Evolutionary conservation across 2,797 vertebrate species (phyloP).

Genomic region (Halcyon smyrnensis): DNA sequence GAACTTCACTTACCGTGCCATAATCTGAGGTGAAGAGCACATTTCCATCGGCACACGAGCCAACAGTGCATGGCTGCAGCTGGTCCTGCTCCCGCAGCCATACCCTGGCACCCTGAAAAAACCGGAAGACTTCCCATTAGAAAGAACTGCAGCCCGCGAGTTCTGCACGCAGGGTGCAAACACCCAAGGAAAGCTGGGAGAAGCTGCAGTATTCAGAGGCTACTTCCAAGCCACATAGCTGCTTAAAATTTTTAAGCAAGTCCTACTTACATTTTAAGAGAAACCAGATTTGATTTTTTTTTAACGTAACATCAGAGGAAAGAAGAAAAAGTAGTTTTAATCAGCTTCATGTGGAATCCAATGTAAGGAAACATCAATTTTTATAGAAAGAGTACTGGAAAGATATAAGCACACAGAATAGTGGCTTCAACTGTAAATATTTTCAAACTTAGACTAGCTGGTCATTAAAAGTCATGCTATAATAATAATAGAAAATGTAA

Average conservation of each 20-base stretch:
- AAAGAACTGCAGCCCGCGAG: conserved; percentile 32
- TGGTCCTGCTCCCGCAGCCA: conserved; percentile 88
- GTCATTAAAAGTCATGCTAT: conserved; percentile 21
- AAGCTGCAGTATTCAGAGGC: not conserved
- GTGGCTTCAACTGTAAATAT: not conserved
- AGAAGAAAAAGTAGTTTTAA: not conserved
- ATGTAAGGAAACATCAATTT: not conserved
- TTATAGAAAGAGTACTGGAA: not conserved
- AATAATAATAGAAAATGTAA: conserved; percentile 44
- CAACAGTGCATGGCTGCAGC: conserved; percentile 86
- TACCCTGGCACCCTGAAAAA: conserved; percentile 85
- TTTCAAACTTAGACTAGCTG: not conserved
- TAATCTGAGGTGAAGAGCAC: conserved; percentile 86
- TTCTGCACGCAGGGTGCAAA: not conserved
- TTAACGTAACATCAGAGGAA: not conserved
- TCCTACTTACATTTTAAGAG: not conserved
- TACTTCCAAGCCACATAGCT: not conserved
- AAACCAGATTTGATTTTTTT: not conserved
- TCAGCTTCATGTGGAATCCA: not conserved
- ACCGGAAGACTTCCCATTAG: not conserved
- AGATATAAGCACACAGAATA: not conserved
- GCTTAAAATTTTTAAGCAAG: not conserved
- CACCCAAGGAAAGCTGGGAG: not conserved
- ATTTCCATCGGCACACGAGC: conserved; percentile 76
- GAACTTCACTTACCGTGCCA: conserved; percentile 81